Conservation (phyloP, 2,888 invertebrate species). For the Mellilla xanthometata region DNA sequence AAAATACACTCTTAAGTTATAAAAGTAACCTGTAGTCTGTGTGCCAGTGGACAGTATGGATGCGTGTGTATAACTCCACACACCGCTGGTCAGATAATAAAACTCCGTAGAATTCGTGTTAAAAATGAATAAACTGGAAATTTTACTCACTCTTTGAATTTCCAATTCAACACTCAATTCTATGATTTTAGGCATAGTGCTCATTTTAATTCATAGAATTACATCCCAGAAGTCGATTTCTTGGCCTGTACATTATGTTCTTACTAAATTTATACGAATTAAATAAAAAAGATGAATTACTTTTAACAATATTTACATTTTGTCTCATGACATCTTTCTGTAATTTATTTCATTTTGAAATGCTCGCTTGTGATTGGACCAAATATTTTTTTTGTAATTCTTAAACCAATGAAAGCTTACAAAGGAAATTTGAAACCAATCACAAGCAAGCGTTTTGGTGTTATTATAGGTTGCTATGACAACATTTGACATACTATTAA, state of each 20-base stretch:
- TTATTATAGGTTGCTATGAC: too few species aligned
- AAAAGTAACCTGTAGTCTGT: too few species aligned
- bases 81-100: too few species aligned
- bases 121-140: neutral
- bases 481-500: too few species aligned
- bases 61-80: too few species aligned
- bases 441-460: too few species aligned
- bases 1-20: too few species aligned
- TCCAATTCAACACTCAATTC: constrained; percentile 82
- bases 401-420: too few species aligned
- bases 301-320: constrained; percentile 26
- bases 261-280: neutral
- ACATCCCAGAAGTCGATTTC: constrained; percentile 5
- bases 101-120: too few species aligned
- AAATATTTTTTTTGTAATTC: too few species aligned
- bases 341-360: neutral
- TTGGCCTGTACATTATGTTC: constrained; percentile 8
- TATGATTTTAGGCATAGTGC: constrained; percentile 79
- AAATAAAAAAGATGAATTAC: constrained; percentile 14
- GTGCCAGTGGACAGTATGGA: too few species aligned
- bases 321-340: neutral
- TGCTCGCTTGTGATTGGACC: neutral
- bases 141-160: constrained; percentile 74
- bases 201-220: constrained; percentile 16
- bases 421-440: too few species aligned